Conservation (phyloP, 2,888 invertebrate genomes). For the Hedya salicella region DNA sequence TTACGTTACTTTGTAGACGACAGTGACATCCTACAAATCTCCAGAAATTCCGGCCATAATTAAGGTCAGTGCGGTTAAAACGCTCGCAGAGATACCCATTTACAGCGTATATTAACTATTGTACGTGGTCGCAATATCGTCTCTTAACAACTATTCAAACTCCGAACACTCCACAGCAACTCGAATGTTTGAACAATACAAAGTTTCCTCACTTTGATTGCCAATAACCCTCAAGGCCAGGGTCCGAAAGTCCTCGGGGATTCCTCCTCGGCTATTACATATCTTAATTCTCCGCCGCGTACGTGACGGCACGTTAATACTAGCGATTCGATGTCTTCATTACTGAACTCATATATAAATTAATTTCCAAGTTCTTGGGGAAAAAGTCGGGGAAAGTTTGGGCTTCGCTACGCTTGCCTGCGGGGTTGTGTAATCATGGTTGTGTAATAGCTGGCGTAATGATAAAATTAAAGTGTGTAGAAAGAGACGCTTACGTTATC, state of each 20-base stretch:
- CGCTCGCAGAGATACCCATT: no score
- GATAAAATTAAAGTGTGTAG: background rate
- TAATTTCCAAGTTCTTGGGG: conserved; percentile 32
- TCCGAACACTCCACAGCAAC: background rate
- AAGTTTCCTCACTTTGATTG: conserved; percentile 13
- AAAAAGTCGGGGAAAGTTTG: conserved; percentile 37
- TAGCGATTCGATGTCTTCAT: conserved; percentile 38
- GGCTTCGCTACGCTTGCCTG: conserved; percentile 4
- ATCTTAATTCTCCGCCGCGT: conserved; percentile 45
- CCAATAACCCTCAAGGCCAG: conserved; percentile 27
- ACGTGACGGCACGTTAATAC: conserved; percentile 46
- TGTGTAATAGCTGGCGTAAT: background rate
- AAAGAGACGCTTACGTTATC: no score
- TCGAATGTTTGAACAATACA: conserved; percentile 12
- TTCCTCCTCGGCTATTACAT: conserved; percentile 43
- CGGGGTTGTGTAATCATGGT: background rate
- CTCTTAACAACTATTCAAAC: background rate
- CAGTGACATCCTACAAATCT: no score
- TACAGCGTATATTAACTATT: no score
- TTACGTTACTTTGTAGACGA: no score
- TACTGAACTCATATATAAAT: conserved; percentile 41
- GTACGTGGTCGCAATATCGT: no score
- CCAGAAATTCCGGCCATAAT: no score
- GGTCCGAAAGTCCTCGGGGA: conserved; percentile 34
- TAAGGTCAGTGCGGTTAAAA: no score